Conservation (phyloP, 2,888 invertebrate genomes). For the Aphodius sticticus region DNA sequence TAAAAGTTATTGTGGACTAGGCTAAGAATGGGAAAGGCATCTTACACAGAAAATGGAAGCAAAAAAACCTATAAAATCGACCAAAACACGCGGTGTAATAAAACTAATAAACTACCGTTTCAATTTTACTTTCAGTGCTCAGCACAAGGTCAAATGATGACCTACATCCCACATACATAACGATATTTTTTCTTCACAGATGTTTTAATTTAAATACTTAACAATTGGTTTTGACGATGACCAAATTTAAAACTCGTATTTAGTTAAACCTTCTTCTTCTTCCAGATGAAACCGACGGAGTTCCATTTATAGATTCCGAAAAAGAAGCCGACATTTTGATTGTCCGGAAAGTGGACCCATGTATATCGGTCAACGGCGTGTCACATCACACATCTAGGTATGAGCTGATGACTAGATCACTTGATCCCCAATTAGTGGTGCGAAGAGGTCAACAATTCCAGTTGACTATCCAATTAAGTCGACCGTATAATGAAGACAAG, state of each 20-base stretch:
- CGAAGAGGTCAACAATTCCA: conserved; percentile 85
- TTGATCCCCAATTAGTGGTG: conserved; percentile 73
- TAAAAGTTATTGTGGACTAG: too few relatives aligned
- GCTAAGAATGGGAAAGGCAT: too few relatives aligned
- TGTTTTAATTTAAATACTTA: too few relatives aligned
- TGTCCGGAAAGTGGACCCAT: conserved; percentile 77
- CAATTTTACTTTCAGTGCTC: not conserved
- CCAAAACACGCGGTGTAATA: too few relatives aligned
- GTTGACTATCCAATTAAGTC: conserved; percentile 75
- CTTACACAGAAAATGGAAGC: too few relatives aligned
- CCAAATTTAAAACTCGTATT: not conserved
- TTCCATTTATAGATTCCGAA: conserved; percentile 44
- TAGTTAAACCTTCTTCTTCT: conserved; percentile 10
- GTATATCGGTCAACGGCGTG: conserved; percentile 75
- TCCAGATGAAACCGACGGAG: conserved; percentile 46
- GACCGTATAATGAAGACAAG: conserved; percentile 74
- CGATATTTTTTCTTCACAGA: not conserved
- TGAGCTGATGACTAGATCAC: conserved; percentile 71
- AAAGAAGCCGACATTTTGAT: conserved; percentile 65
- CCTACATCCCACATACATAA: not conserved
- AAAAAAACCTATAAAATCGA: too few relatives aligned
- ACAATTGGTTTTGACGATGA: not conserved
- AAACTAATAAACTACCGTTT: not conserved
- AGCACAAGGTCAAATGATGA: not conserved
- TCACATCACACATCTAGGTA: conserved; percentile 82